Evolutionary conservation across 1,140 invertebrate genomes (phyloP).

Genomic region (Drosophila tropicalis): DNA sequence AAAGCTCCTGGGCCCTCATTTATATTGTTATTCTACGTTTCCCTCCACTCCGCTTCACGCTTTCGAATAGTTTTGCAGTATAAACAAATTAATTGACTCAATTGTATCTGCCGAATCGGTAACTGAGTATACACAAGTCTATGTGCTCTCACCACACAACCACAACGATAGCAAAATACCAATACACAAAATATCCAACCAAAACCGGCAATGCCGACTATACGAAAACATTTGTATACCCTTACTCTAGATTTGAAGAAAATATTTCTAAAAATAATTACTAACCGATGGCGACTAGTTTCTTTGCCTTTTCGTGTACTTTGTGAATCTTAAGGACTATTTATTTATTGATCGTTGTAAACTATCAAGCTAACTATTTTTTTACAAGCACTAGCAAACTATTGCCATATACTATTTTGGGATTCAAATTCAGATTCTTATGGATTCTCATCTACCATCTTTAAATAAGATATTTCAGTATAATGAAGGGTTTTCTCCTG

Average conservation of each 20-base stretch:
- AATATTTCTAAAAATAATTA: too few relatives aligned
- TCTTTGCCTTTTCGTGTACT: too few relatives aligned
- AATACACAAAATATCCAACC: background rate
- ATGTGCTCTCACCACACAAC: background rate
- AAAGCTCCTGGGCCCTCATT: conserved; percentile 16
- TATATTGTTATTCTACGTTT: background rate
- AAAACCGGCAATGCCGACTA: background rate
- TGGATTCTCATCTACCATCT: too few relatives aligned
- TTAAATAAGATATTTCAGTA: too few relatives aligned
- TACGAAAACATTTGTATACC: background rate
- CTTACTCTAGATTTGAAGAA: background rate
- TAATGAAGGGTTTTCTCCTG: too few relatives aligned
- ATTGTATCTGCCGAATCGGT: conserved; percentile 24
- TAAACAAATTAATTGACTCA: conserved; percentile 73
- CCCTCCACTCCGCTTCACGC: background rate
- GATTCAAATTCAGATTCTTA: too few relatives aligned
- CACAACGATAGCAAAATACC: background rate
- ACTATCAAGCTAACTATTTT: too few relatives aligned
- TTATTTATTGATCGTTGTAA: too few relatives aligned
- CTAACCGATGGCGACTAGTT: too few relatives aligned
- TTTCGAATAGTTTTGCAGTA: conserved; percentile 73
- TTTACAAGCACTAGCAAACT: too few relatives aligned
- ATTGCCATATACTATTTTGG: too few relatives aligned
- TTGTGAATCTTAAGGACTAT: too few relatives aligned
- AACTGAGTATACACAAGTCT: background rate